Conservation (phyloP, 2,888 invertebrate genomes). For the Eupithecia subfuscata region DNA sequence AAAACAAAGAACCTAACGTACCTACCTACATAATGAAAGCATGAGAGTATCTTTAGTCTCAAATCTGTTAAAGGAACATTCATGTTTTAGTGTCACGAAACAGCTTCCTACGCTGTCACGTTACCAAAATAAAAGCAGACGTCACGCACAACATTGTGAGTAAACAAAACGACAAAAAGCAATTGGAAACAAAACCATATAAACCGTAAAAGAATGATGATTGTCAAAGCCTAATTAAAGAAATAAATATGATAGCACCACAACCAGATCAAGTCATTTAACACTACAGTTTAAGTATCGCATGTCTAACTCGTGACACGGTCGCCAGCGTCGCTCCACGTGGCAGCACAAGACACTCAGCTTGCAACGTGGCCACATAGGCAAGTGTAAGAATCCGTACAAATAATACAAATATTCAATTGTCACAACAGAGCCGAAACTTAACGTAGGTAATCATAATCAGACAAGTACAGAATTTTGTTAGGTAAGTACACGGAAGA, state of each 20-base stretch:
- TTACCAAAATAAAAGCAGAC: conserved; percentile 39
- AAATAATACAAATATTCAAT: conserved; percentile 33
- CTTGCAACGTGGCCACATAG: conserved; percentile 63
- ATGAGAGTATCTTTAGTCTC: not conserved
- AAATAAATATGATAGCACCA: not conserved
- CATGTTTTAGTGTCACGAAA: conserved; percentile 39
- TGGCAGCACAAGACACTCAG: conserved; percentile 56
- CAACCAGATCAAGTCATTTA: conserved; percentile 47
- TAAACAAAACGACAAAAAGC: conserved; percentile 22
- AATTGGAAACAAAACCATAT: not conserved
- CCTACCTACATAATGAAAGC: not conserved
- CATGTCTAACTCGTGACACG: conserved; percentile 53
- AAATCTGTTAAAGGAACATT: not conserved
- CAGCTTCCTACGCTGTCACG: conserved; percentile 48
- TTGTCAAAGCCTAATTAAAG: not conserved
- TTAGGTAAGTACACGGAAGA: not conserved
- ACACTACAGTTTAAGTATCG: conserved; percentile 47
- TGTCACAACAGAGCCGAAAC: not conserved
- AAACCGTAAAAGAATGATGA: conserved; percentile 16
- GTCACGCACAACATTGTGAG: conserved; percentile 8
- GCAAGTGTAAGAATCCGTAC: conserved; percentile 47
- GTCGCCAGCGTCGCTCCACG: conserved; percentile 54
- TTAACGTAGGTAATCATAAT: not conserved
- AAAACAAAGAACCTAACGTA: conserved; percentile 29
- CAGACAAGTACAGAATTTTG: not conserved